Evolutionary conservation across 2,797 vertebrate genomes (phyloP).

Genomic region (Rhincodon typus): DNA sequence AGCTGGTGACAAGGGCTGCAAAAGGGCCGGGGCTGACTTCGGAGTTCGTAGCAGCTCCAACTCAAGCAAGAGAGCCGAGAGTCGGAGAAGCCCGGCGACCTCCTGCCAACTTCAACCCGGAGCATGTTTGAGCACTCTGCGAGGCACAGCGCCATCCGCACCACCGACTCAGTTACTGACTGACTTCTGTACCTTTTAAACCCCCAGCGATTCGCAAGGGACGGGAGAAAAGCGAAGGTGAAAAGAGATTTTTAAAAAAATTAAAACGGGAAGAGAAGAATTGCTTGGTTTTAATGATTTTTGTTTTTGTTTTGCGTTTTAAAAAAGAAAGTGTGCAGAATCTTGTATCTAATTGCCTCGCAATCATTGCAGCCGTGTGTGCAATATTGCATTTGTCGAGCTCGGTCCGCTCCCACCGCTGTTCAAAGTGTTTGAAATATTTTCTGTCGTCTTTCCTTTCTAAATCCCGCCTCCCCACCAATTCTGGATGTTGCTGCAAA

Average conservation of each 20-base stretch:
- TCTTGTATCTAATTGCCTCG: no score
- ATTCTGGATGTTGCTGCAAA: not conserved
- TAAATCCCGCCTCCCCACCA: no score
- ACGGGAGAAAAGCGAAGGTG: not conserved
- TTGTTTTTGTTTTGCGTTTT: no score
- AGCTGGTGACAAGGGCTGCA: not conserved
- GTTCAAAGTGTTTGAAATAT: slow-evolving; percentile 14
- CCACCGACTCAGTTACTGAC: no score
- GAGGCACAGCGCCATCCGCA: not conserved
- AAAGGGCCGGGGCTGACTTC: not conserved
- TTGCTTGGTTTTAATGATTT: not conserved
- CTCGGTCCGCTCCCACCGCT: not conserved
- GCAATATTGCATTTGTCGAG: not conserved
- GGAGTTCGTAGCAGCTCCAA: not conserved
- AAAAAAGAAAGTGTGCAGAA: not conserved
- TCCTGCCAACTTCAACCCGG: slow-evolving; percentile 24
- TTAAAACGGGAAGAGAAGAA: not conserved
- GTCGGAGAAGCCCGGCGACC: not conserved
- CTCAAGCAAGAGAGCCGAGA: not conserved
- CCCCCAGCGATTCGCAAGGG: not conserved
- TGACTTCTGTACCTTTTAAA: not conserved
- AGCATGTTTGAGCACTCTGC: slow-evolving; percentile 14
- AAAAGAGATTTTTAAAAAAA: no score
- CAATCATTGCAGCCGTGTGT: not conserved
- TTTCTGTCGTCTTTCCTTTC: not conserved